Base-by-base conservation (phyloP, 1,140 invertebrate species). In the Drosophila seguyi region DNA sequence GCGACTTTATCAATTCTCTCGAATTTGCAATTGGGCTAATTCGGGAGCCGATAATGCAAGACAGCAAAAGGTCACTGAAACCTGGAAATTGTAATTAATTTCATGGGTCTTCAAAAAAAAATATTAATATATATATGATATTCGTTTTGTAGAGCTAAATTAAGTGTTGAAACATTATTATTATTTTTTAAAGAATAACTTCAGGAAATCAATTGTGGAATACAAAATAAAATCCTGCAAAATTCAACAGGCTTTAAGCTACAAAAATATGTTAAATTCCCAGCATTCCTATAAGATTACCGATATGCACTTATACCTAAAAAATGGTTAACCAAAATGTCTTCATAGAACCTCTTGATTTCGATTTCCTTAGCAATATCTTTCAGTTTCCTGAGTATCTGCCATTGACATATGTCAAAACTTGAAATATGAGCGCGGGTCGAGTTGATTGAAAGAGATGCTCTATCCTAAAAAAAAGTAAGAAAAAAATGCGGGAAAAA, bases 401-500 rank as follows among this genome's bases (percentile, higher is more conserved):
- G 84, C n/a, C 22, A 50, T 36, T 87, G 84, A 83, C 84, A 87
- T 67, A 36, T 74, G 83, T 47, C 79, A 71, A 69, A 76, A 66
- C 42, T 55, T 84, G 78, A 88, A 85, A 90, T 81, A 88, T 81
- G 81, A 90, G 59, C 61, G 50, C 31, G 58, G 20, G 41, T 29
- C 29, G 55, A 50, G 48, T 36, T 44, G 76, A 83, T 25, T 57
- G 66, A 50, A 71, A 71, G 56, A 84, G 56, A 80, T 39, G 53
- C 39, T 58, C 22, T 52, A 52, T 59, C 55, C 50, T 58, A 53
- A 83, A 56, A 45, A 66, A 69, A 65, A 6, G 34, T 22, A 3
- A 6, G 22, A 59, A 60, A 65, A 65, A 65, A 65, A 34, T n/a
- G 16, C 56, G 67, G 36, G 45, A 53, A 68, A 75, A 90, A 90